A percentile compares a stretch with the other conserved stretches of the same genome.
These are phyloP conservation scores for Epistrophe eligans DNA, from an alignment of 2,888 invertebrate genomes.

Conservation along the genomic window DNA sequence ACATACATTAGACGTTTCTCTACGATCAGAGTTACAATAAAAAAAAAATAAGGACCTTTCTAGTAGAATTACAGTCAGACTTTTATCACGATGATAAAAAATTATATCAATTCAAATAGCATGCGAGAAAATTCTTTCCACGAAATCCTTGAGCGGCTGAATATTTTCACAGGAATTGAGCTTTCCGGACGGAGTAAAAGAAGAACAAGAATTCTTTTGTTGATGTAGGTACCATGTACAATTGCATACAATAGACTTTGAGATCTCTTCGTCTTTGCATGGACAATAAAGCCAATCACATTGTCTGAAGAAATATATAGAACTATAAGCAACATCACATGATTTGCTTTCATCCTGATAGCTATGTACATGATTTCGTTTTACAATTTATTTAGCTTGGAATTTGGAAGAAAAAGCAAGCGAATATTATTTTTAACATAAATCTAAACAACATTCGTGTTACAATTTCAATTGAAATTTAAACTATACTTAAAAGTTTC, in stretches of 20 bases:
- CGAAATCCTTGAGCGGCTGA: not conserved
- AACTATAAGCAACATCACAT: not conserved
- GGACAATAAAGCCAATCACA: constrained; percentile 48
- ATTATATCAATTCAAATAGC: constrained; percentile 35
- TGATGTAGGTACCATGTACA: not conserved
- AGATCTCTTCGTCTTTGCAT: constrained; percentile 20
- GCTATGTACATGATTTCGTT: constrained; percentile 50
- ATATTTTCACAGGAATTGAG: constrained; percentile 26
- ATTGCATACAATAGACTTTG: constrained; percentile 19
- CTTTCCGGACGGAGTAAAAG: not conserved
- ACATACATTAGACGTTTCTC: constrained; percentile 18
- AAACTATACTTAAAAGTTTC: not conserved
- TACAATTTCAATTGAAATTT: not conserved
- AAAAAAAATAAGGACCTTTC: not conserved
- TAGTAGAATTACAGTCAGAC: not conserved
- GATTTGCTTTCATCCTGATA: not conserved
- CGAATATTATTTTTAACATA: not conserved
- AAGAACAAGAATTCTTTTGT: constrained; percentile 19
- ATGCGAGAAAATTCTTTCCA: constrained; percentile 9
- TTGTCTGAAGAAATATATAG: not conserved
- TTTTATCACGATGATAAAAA: constrained; percentile 37
- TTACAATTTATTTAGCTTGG: not conserved
- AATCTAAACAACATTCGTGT: not conserved
- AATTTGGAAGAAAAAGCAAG: not conserved
- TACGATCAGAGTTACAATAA: too few relatives aligned